These are phyloP conservation scores for Heliconius sara DNA, from an alignment of 2,888 invertebrate species.

Conservation along the genomic window DNA sequence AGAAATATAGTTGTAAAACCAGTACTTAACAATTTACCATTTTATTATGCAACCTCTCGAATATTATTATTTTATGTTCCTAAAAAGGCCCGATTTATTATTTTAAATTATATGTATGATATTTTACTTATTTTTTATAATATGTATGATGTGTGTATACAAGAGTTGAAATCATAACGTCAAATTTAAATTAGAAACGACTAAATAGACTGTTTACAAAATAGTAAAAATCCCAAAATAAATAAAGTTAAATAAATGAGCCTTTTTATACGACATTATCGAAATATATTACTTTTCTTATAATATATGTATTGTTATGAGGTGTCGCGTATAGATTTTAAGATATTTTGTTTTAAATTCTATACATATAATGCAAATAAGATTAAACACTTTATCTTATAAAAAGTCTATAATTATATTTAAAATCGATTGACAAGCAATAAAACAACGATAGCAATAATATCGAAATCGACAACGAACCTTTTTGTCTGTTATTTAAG, in stretches of 20 bases:
- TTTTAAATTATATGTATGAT: not conserved
- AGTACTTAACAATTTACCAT: not conserved
- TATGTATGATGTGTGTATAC: not conserved
- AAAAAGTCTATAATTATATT: slow-evolving; percentile 48
- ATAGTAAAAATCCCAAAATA: not conserved
- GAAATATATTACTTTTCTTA: slow-evolving; percentile 32
- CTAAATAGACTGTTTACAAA: not conserved
- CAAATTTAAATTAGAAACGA: not conserved
- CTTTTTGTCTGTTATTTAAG: slow-evolving; percentile 58
- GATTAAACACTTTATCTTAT: slow-evolving; percentile 16
- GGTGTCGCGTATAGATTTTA: slow-evolving; percentile 15
- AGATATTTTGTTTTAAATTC: slow-evolving; percentile 32
- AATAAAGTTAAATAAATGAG: not conserved
- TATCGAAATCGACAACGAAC: slow-evolving; percentile 72
- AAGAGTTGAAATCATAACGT: not conserved
- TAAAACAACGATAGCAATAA: slow-evolving; percentile 66
- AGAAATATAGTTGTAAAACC: not conserved
- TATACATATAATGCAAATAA: slow-evolving; percentile 23
- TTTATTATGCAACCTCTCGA: not conserved
- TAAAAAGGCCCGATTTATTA: no score
- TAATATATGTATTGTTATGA: slow-evolving; percentile 26
- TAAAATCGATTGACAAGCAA: slow-evolving; percentile 56
- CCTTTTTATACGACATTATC: not conserved
- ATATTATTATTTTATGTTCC: no score
- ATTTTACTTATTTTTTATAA: not conserved